phyloP scores from a whole-genome alignment of 1,140 invertebrate species.

The Drosophila sturtevanti region DNA sequence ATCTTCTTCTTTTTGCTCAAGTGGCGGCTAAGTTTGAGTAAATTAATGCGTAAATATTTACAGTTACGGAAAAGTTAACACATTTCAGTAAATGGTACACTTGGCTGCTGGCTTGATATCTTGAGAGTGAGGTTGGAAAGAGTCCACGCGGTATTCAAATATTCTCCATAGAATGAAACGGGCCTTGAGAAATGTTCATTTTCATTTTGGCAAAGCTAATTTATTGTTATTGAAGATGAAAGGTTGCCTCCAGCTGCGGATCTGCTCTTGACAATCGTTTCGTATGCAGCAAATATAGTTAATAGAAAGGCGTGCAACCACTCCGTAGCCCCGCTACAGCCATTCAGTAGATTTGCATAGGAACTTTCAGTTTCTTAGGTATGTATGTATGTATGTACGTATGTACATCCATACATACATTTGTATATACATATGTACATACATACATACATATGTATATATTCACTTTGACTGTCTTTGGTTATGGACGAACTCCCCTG shows the following conservation, averaged over 20 bases:
- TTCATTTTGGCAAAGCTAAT: not conserved
- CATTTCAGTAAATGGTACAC: too few species aligned
- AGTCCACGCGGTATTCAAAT: too few species aligned
- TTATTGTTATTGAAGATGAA: not conserved
- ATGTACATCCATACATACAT: too few species aligned
- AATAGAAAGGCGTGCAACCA: conserved; percentile 39
- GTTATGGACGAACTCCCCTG: conserved; percentile 18
- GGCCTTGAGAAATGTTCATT: not conserved
- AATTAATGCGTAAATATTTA: too few species aligned
- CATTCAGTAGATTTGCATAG: not conserved
- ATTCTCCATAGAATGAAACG: too few species aligned
- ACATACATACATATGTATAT: too few species aligned
- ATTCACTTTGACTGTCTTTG: not conserved
- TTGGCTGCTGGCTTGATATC: not conserved
- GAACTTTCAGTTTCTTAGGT: conserved; percentile 43
- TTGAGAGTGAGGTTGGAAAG: not conserved
- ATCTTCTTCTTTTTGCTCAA: too few species aligned
- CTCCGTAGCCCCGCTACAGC: not conserved
- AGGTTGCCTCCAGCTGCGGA: not conserved
- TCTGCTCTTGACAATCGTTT: conserved; percentile 10
- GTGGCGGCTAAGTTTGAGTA: too few species aligned
- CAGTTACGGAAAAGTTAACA: too few species aligned
- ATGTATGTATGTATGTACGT: too few species aligned
- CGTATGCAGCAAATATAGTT: not conserved
- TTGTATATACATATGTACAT: too few species aligned